Conservation (phyloP, 2,797 vertebrate genomes). For the Bucorvus abyssinicus region DNA sequence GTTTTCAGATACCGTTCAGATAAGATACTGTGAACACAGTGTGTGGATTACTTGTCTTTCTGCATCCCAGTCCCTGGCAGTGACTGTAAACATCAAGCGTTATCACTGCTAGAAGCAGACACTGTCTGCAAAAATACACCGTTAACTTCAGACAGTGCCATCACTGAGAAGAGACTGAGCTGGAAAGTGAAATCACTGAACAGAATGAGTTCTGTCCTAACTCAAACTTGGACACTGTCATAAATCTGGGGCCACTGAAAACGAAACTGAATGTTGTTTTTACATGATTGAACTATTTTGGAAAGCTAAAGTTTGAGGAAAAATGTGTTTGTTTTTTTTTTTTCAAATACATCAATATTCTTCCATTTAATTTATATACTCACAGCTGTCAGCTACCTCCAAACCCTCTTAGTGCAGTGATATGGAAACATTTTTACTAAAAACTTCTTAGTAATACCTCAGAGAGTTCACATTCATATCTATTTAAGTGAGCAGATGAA, state of each 20-base stretch:
- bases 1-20: background rate
- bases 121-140: no score
- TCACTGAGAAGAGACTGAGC: no score
- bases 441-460: constrained; percentile 68
- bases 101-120: no score
- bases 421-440: constrained; percentile 59
- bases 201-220: no score
- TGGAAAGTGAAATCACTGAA: no score
- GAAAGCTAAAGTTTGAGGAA: background rate
- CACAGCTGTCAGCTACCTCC: constrained; percentile 40
- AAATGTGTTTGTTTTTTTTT: background rate
- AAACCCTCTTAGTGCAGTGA: constrained; percentile 60
- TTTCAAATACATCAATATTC: constrained; percentile 35
- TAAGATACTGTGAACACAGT: background rate
- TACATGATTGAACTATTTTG: background rate
- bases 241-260: background rate
- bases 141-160: no score
- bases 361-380: constrained; percentile 62
- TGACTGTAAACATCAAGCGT: no score
- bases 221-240: background rate
- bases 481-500: constrained; percentile 59
- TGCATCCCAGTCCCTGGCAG: no score
- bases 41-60: background rate
- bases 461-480: constrained; percentile 68
- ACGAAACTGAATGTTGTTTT: background rate